These are phyloP conservation scores for Diachasmimorpha longicaudata DNA, from an alignment of 1,140 invertebrate genomes.

Conservation along the genomic window DNA sequence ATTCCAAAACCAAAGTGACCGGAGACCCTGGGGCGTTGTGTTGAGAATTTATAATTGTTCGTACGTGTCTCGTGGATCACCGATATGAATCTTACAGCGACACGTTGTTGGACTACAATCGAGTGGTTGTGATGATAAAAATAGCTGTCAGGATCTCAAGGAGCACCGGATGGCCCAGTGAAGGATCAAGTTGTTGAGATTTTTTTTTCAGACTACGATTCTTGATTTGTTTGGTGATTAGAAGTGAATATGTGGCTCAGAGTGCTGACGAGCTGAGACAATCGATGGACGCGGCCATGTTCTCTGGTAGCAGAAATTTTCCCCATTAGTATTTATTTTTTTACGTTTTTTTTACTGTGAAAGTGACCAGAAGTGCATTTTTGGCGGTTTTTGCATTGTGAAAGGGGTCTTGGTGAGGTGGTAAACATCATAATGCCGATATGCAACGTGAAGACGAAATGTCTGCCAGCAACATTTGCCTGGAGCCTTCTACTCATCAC, in stretches of 20 bases:
- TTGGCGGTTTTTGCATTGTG: slow-evolving; percentile 2
- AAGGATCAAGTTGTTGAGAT: background rate
- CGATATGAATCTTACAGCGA: background rate
- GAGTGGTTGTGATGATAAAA: slow-evolving; percentile 7
- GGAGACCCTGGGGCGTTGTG: background rate
- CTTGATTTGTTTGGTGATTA: background rate
- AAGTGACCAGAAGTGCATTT: background rate
- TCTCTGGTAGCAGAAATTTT: slow-evolving; percentile 59
- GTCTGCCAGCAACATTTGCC: slow-evolving; percentile 94
- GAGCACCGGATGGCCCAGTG: background rate
- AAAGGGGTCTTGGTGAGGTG: background rate
- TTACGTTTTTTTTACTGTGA: slow-evolving; percentile 1
- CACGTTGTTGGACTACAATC: background rate
- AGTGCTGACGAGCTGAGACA: slow-evolving; percentile 29
- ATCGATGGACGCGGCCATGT: slow-evolving; percentile 61
- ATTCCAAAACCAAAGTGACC: background rate
- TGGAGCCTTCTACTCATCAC: slow-evolving; percentile 91
- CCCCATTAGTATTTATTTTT: slow-evolving; percentile 35
- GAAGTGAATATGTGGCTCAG: background rate
- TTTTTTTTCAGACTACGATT: background rate
- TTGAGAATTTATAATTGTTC: background rate
- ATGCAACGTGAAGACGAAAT: slow-evolving; percentile 91
- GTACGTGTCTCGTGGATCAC: background rate
- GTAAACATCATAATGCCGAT: slow-evolving; percentile 78
- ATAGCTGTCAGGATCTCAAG: background rate